Base-by-base conservation (phyloP, 2,113 vertebrate species). In the Pica pica region DNA sequence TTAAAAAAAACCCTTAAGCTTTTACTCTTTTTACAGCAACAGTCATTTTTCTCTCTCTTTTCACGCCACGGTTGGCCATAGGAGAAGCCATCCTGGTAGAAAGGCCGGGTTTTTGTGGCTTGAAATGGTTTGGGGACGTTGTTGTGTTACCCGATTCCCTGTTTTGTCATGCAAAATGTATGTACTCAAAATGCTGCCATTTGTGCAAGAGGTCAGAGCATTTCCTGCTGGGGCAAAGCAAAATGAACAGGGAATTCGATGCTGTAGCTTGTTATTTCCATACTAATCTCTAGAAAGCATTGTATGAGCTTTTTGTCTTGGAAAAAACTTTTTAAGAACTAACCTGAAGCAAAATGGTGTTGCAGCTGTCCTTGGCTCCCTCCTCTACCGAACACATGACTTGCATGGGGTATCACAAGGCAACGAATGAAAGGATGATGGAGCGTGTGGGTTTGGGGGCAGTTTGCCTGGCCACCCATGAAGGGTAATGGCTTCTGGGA, bases 371-470 rank as follows among this genome's bases (percentile, higher is more conserved):
- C 77, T 55, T 47, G 39, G 24, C 64, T 67, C 41, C 39, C 26
- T 7, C 11, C 21, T 13, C 27, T 41, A 9, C 1, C 3, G 53
- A 46, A 24, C 13, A 5, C 53, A 11, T 55, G 78, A 55, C 69
- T 67, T 10, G 15, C 61, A 44, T 3, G 12, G 65, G 37, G 9
- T 65, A 17, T 82, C 77, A 47, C 65, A 20, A 89, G 61, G 49
- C 35, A 35, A 56, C n/a, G 37, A 64, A 22, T 17, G 24, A 46
- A 91, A 47, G 69, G 53, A 10, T 57, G 28, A 53, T 44, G 61
- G 57, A 73, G 39, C 0, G 0, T 35, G 69, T 2, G 4, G 49
- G 18, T 53, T 70, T 71, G 39, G 35, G n/a, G 5, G 2, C 33
- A 28, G 14, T 39, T 86, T 75, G 46, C 37, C 47, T 71, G 39